Evolutionary conservation across 2,113 vertebrate species (phyloP).

Genomic region (Alaudala cheleensis): DNA sequence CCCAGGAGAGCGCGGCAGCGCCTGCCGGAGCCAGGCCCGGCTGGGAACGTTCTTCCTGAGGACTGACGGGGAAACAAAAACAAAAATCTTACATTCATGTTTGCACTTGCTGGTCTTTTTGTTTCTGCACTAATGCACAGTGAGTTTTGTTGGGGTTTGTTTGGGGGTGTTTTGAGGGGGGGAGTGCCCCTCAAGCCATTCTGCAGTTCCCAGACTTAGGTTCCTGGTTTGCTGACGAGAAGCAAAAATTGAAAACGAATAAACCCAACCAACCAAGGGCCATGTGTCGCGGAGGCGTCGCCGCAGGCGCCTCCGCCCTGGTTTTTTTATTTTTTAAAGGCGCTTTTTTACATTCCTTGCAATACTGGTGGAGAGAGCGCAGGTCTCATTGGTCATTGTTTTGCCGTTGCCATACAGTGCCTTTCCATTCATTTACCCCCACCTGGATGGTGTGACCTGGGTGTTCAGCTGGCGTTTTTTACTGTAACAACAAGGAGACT

Average conservation of each 20-base stretch:
- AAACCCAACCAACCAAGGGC: slow-evolving; percentile 68
- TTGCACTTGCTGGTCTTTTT: slow-evolving; percentile 98
- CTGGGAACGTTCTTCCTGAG: slow-evolving; percentile 78
- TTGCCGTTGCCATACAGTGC: slow-evolving; percentile 98
- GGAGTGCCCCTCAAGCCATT: slow-evolving; percentile 70
- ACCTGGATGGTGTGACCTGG: slow-evolving; percentile 84
- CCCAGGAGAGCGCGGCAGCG: not conserved
- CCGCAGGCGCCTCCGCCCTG: slow-evolving; percentile 75
- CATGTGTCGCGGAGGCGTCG: slow-evolving; percentile 77
- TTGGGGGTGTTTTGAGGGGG: slow-evolving; percentile 71
- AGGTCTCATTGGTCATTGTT: slow-evolving; percentile 87
- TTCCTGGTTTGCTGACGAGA: slow-evolving; percentile 81
- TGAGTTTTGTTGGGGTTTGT: slow-evolving; percentile 81
- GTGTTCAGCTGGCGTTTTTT: slow-evolving; percentile 95
- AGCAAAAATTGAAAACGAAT: slow-evolving; percentile 49
- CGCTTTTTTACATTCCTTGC: slow-evolving; percentile 89
- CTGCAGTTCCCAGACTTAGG: slow-evolving; percentile 89
- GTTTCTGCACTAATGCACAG: slow-evolving; percentile 97
- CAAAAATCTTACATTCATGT: slow-evolving; percentile 83
- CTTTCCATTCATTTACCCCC: slow-evolving; percentile 92
- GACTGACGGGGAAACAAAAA: slow-evolving; percentile 68
- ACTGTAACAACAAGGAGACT: slow-evolving; percentile 93
- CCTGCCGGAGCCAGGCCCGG: slow-evolving; percentile 69
- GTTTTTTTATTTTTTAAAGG: slow-evolving; percentile 79
- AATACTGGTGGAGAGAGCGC: slow-evolving; percentile 87